Base-by-base conservation (phyloP, 2,797 vertebrate species). In the Pyrocephalus nanus region DNA sequence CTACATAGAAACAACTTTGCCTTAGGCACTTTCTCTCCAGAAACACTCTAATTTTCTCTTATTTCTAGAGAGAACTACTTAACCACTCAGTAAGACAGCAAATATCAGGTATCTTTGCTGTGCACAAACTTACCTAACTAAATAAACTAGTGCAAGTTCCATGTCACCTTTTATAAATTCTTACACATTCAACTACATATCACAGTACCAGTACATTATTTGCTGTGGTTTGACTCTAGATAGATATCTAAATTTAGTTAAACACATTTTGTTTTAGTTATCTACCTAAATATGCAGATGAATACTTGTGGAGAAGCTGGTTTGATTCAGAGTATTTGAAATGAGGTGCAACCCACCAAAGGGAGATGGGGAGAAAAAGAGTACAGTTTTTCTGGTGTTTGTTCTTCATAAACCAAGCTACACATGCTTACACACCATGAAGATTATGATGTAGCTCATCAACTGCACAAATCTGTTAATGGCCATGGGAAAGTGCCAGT, bases 41-140 rank as follows among this genome's bases (percentile, higher is more conserved):
- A 72, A 91, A 50, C 0, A 0, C 11, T 77, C 42, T 67, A 7
- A 21, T 60, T 69, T 84, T 55, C 8, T 83, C 22, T 77, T 9
- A 1, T 26, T 43, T 21, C 25, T 66, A 12, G 18, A 57, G 21
- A 65, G 1, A 78, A 16, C 32, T 45, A 47, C 21, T 78, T 26
- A 80, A 34, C 7, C 9, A 27, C 1, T 0, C 12, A 86, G 1
- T 23, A 64, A 48, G 4, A 29, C 11, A 34, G 8, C 34, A 67
- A 4, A 11, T 34, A 32, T 43, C 18, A 38, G 25, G 11, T 54
- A 57, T 71, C 13, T 47, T 57, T 38, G 9, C 4, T 61, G 29
- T 20, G 11, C 38, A 25, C 60, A 81, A 58, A 61, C 12, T 57
- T 74, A 25, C 15, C 34, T 57, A 58, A 61, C 53, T 15, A 78